These are phyloP conservation scores for Dasypolia templi DNA, from an alignment of 2,888 invertebrate species.

Conservation along the genomic window DNA sequence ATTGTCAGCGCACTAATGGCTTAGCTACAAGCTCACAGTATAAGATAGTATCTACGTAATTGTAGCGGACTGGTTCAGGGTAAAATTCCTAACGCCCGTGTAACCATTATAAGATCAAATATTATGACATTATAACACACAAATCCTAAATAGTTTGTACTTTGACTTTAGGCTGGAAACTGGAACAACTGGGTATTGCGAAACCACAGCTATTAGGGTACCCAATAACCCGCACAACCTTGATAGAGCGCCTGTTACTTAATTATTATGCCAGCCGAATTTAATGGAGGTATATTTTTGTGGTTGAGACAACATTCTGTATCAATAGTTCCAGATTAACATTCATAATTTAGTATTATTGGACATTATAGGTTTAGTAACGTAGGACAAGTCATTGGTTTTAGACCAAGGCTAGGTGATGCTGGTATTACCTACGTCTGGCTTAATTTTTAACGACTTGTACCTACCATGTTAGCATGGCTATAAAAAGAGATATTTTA, in stretches of 20 bases:
- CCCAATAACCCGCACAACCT: slow-evolving; percentile 82
- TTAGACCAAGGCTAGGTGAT: slow-evolving; percentile 45
- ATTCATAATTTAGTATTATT: slow-evolving; percentile 62
- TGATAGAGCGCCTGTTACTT: slow-evolving; percentile 88
- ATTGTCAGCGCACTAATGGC: slow-evolving; percentile 40
- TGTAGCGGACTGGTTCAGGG: slow-evolving; percentile 68
- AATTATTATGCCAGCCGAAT: slow-evolving; percentile 90
- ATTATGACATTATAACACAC: slow-evolving; percentile 82
- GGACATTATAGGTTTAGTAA: slow-evolving; percentile 40
- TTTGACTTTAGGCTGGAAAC: slow-evolving; percentile 85
- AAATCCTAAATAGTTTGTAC: slow-evolving; percentile 87
- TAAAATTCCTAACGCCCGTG: slow-evolving; percentile 75
- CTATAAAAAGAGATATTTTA: background rate
- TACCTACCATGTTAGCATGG: background rate
- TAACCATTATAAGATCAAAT: slow-evolving; percentile 77
- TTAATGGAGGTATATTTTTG: slow-evolving; percentile 82
- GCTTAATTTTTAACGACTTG: slow-evolving; percentile 14
- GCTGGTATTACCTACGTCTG: slow-evolving; percentile 4
- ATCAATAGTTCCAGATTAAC: slow-evolving; percentile 56
- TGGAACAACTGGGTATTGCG: slow-evolving; percentile 82
- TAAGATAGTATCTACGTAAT: slow-evolving; percentile 61
- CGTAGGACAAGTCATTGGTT: slow-evolving; percentile 35
- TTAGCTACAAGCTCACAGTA: slow-evolving; percentile 50
- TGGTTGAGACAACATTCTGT: slow-evolving; percentile 68
- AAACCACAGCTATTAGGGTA: slow-evolving; percentile 85